Evolutionary conservation across 1,140 invertebrate species (phyloP).

Genomic region (Zaprionus gabonicus): DNA sequence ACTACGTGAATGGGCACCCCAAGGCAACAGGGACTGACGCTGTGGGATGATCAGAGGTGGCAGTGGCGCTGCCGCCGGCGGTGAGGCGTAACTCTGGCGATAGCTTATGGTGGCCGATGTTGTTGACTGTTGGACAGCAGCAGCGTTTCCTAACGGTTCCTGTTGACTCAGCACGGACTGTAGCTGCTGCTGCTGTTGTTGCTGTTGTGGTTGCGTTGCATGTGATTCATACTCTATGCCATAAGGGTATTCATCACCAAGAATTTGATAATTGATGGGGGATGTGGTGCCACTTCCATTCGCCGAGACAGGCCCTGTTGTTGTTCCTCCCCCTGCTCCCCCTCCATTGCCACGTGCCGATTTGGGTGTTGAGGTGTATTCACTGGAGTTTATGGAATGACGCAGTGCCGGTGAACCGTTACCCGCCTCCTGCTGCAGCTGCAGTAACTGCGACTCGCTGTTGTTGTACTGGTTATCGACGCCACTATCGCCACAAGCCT

Average conservation of each 20-base stretch:
- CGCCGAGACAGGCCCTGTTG: conserved; percentile 13
- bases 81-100: conserved; percentile 70
- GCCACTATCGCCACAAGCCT: conserved; percentile 48
- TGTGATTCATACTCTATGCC: conserved; percentile 75
- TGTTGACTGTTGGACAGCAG: conserved; percentile 10
- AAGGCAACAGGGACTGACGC: conserved; percentile 77
- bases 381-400: conserved; percentile 74
- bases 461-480: conserved; percentile 48
- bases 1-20: conserved; percentile 78
- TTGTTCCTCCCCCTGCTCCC: neutral
- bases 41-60: conserved; percentile 71
- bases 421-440: conserved; percentile 41
- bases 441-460: conserved; percentile 29
- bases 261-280: conserved; percentile 74
- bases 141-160: conserved; percentile 26
- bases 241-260: conserved; percentile 69
- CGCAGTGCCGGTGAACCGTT: conserved; percentile 69
- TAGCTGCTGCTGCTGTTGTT: conserved; percentile 46
- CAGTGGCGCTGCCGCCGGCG: conserved; percentile 56
- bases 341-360: conserved; percentile 54
- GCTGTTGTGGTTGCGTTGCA: conserved; percentile 52
- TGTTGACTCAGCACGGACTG: conserved; percentile 34
- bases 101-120: conserved; percentile 57
- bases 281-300: conserved; percentile 69
- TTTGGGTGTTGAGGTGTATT: conserved; percentile 78